phyloP scores from a whole-genome alignment of 2,888 invertebrate genomes.

The Tipula vernalis region DNA sequence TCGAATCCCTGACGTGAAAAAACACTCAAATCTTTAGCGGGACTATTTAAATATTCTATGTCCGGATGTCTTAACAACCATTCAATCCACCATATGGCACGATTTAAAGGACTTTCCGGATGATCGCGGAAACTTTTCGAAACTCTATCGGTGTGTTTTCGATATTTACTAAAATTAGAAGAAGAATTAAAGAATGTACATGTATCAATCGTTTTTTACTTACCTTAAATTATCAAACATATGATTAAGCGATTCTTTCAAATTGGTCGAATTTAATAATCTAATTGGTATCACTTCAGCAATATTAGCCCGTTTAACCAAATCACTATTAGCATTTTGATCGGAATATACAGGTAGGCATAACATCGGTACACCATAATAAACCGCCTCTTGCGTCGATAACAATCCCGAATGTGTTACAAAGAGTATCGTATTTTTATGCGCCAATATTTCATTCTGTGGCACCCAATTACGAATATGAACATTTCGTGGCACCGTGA shows the following conservation, averaged over 20 bases:
- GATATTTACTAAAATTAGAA: conserved; percentile 6
- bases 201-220: neutral
- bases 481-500: conserved; percentile 33
- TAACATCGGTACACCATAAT: conserved; percentile 27
- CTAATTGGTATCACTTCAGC: neutral
- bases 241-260: neutral
- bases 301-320: neutral
- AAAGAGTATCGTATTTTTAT: conserved; percentile 23
- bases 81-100: conserved; percentile 14
- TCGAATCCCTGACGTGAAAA: conserved; percentile 5
- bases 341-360: conserved; percentile 26
- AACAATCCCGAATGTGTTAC: conserved; percentile 28
- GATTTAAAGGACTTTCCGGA: conserved; percentile 12
- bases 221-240: neutral
- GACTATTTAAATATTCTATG: neutral
- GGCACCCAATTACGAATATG: conserved; percentile 37
- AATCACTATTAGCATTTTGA: conserved; percentile 19
- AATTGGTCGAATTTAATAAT: neutral
- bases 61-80: conserved; percentile 12
- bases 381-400: conserved; percentile 26
- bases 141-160: neutral
- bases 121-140: conserved; percentile 13
- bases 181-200: neutral
- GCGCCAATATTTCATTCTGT: conserved; percentile 29
- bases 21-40: neutral